Base-by-base conservation (phyloP, 2,888 invertebrate species). In the Bombylius discolor region DNA sequence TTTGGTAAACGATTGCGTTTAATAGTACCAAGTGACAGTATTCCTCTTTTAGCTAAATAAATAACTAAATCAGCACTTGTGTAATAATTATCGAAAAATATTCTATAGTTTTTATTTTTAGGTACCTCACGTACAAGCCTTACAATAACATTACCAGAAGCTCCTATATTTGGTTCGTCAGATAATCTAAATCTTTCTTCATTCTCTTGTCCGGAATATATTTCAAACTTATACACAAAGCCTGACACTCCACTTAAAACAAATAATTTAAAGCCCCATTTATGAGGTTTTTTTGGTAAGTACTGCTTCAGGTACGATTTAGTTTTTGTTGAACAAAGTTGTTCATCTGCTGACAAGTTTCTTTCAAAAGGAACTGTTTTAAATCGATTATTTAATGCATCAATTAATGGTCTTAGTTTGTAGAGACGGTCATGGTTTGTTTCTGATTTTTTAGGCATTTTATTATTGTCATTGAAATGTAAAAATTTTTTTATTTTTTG, bases 201-300 rank as follows among this genome's bases (percentile, higher is more conserved):
- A 34, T 58, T 56, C 56, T 59, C 61, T 48, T 56, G 57, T 13
- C 57, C 61, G 44, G 58, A 49, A 48, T 58, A 56, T 62, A 42
- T 11, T 42, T 42, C 39, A 42, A 42, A 42, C 8, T 60, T 59
- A 44, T 62, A 61, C 48, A 58, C 45, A 34, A 61, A 56, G n/a
- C 59, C 59, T 52, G 59, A 56, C 47, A 53, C 59, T 23, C 60
- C 59, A 59, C 55, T 57, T 5, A 56, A 44, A 23, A 57, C 58
- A 55, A 60, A 59, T 54, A 59, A 56, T 62, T 60, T 62, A 44
- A 59, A 50, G 31, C 56, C 55, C 56, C 52, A 59, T 52, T 58
- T 60, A 12, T 58, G 48, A 12, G 60, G 56, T 53, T 60, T 59
- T 46, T 56, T 53, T 55, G 56, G 59, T 51, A 53, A 58, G 45